Evolutionary conservation across 2,888 invertebrate species (phyloP).

Genomic region (Cheiracanthium punctorium): DNA sequence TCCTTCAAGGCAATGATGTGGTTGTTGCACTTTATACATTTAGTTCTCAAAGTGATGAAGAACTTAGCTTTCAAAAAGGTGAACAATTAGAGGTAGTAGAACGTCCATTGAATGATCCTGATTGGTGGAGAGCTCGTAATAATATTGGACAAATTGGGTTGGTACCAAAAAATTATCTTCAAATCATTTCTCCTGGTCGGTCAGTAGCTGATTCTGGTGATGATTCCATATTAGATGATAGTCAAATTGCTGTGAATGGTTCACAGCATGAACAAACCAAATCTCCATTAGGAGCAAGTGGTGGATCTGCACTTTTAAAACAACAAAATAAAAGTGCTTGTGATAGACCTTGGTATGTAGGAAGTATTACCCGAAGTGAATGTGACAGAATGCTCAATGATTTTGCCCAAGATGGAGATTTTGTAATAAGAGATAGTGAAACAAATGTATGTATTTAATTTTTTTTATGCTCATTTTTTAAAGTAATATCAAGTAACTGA

Average conservation of each 20-base stretch:
- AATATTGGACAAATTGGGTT: slow-evolving; percentile 93
- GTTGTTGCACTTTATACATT: slow-evolving; percentile 91
- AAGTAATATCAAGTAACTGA: too few species aligned
- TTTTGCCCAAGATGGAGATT: slow-evolving; percentile 97
- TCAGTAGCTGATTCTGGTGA: slow-evolving; percentile 60
- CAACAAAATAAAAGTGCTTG: slow-evolving; percentile 91
- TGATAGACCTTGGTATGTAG: slow-evolving; percentile 98
- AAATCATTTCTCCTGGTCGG: slow-evolving; percentile 78
- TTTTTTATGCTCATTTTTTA: too few species aligned
- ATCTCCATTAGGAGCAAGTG: slow-evolving; percentile 55
- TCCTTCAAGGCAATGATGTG: slow-evolving; percentile 81
- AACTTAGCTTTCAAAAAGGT: slow-evolving; percentile 96
- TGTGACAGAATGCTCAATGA: slow-evolving; percentile 96
- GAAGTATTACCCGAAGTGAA: slow-evolving; percentile 94
- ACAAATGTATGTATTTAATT: slow-evolving; percentile 90
- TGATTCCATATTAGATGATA: slow-evolving; percentile 46
- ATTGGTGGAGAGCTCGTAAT: slow-evolving; percentile 98
- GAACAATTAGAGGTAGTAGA: slow-evolving; percentile 97
- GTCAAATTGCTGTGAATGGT: slow-evolving; percentile 54
- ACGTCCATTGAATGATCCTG: slow-evolving; percentile 96
- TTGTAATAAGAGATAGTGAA: slow-evolving; percentile 98
- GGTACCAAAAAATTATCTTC: slow-evolving; percentile 95
- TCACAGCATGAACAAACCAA: slow-evolving; percentile 61
- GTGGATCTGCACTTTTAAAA: slow-evolving; percentile 64
- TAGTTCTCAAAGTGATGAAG: slow-evolving; percentile 92